Base-by-base conservation (phyloP, 2,888 invertebrate species). In the Carcina quercana region DNA sequence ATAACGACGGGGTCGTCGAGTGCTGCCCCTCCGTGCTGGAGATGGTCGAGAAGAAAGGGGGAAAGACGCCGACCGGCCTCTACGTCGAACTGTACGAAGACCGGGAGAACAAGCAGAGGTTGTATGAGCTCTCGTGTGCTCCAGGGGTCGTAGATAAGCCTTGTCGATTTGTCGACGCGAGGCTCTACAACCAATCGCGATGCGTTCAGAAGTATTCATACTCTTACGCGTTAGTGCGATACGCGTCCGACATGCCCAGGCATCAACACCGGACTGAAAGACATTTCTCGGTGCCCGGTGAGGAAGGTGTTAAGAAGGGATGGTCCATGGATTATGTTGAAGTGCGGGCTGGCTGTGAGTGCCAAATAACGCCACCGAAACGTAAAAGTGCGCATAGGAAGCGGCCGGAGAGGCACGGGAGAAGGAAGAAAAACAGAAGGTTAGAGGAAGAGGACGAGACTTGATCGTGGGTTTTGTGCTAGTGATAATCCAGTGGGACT, bases 191-290 rank as follows among this genome's bases (percentile, higher is more conserved):
- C 53, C 87, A 88, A 42, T 92, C 93, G n/a, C 83, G 86, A 53
- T 95, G 95, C 75, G 90, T 92, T 27, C 95, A 95, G 66, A 90
- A 91, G 66, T 93, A 91, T 69, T 91, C 93, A 27, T 94, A 91
- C 64, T 90, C 92, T 3, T 95, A 95, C 75, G 95, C 95, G 33
- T 83, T 95, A 47, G 91, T 94, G 35, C 86, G 91, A 49, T 89
- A 90, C 58, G 84, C 67, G 35, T 58, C 76, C 42, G 68, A 72
- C 24, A 68, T 73, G 20, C 75, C 80, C 32, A 69, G 71, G 43
- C 83, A 82, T 22, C 60, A 64, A 25, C 66, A 62, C 30, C 42
- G 65, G 34, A 68, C 74, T 13, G 73, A 78, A 35, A 71, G 73
- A 22, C 69, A 74, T 37, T 74, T 79, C 52, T 65, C 75, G 1